phyloP scores from a whole-genome alignment of 2,113 vertebrate genomes.

The Lepus timidus region DNA sequence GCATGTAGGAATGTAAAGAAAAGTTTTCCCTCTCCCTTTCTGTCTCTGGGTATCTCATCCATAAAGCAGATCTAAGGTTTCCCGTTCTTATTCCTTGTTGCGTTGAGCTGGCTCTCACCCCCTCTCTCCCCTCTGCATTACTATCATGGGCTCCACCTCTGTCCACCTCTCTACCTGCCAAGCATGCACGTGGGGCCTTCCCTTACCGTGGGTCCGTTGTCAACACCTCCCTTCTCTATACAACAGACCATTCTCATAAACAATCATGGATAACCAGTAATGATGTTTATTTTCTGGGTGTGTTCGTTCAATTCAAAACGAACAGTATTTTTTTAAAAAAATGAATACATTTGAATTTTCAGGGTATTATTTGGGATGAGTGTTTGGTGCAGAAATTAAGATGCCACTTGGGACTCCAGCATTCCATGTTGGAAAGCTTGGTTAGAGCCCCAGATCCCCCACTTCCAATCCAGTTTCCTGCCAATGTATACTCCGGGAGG shows the following conservation, averaged over 20 bases:
- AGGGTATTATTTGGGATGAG: too few species aligned
- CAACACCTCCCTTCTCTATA: neutral
- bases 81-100: too few species aligned
- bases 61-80: accelerated
- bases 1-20: accelerated
- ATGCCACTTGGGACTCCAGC: too few species aligned
- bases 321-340: neutral
- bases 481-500: too few species aligned
- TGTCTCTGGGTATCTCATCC: accelerated
- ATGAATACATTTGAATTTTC: neutral
- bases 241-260: neutral
- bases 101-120: neutral
- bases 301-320: neutral
- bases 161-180: neutral
- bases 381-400: too few species aligned
- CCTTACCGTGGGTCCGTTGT: neutral
- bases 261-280: too few species aligned
- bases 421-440: too few species aligned
- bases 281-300: neutral
- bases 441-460: too few species aligned
- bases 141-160: accelerated
- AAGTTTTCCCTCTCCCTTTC: neutral
- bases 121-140: accelerated
- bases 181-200: accelerated
- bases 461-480: too few species aligned